Evolutionary conservation across 2,113 vertebrate genomes (phyloP), one percentile per base, ranked within the genome.

Genomic region (Cinclus mexicanus): DNA sequence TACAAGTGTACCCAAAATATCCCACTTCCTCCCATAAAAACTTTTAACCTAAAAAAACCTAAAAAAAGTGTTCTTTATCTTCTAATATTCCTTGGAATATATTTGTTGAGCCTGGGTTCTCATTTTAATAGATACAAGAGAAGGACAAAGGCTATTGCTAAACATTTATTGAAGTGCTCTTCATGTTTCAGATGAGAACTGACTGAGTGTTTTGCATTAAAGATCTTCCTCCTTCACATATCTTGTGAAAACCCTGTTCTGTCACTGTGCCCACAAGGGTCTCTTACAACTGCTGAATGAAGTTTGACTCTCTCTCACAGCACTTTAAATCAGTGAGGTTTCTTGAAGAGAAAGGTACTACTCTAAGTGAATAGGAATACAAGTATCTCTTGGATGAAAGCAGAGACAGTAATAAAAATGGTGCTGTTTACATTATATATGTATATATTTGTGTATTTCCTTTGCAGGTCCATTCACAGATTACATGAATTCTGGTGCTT

Each of bases 21-120:
- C 10, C 1, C 2, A 12, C 2, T 3, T 5, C 12, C 11, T 8
- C 22, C 9, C 8, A 52, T 12, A 41, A 26, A 37, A 33, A 1
- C 5, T 13, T 29, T 14, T 22, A 15, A 18, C 23, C 14, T 21
- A 26, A 64, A 65, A 64, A 47, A 1, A 0, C 8, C 35, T 37
- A 37, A 37, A 37, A 37, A 37, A 37, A 18, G 2, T 53, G 49
- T 59, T 91, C 44, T 74, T 72, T 72, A 20, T 59, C 63, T 74
- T 90, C 9, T 72, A 63, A 16, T 70, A 92, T 59, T 92, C 35
- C 35, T 41, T 71, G 15, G 22, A 50, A 37, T 41, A 3, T 39
- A 37, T n/a, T 41, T 79, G 2, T 57, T 75, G 33, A 69, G 20
- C 3, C 18, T 64, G 19, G n/a, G 44, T 56, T 79, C 41, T 57